Percentiles rank a stretch among this genome's conserved stretches.
Evolutionary conservation across 2,888 invertebrate genomes (phyloP).

Genomic region (Pinctada fucata): DNA sequence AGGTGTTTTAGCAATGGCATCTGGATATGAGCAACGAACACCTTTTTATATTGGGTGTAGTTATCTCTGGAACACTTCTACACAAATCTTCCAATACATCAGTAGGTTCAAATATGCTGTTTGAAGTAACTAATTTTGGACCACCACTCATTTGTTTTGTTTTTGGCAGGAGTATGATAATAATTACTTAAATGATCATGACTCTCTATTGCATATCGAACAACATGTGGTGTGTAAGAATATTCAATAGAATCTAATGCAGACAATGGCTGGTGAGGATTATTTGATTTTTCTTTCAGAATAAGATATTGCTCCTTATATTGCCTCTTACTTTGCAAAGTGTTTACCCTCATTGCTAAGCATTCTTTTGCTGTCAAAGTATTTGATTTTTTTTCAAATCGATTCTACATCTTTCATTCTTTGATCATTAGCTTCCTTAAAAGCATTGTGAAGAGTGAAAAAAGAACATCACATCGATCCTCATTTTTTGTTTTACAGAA

Average conservation of each 20-base stretch:
- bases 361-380: neutral
- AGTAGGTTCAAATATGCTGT: neutral
- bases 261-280: neutral
- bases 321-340: neutral
- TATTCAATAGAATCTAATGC: neutral
- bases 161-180: neutral
- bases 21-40: neutral
- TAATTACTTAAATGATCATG: neutral
- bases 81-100: neutral
- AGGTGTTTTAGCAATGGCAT: neutral
- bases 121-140: neutral
- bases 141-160: neutral
- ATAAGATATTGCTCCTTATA: no score
- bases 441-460: neutral
- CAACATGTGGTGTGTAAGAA: neutral
- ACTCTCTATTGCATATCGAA: neutral
- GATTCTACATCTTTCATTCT: neutral
- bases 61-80: neutral
- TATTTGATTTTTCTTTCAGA: neutral
- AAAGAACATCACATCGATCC: neutral
- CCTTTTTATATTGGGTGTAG: neutral
- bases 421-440: neutral
- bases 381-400: neutral
- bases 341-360: neutral
- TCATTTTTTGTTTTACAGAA: neutral